Conservation (phyloP, 2,888 invertebrate species). For the Acanthosepion pharaonis region DNA sequence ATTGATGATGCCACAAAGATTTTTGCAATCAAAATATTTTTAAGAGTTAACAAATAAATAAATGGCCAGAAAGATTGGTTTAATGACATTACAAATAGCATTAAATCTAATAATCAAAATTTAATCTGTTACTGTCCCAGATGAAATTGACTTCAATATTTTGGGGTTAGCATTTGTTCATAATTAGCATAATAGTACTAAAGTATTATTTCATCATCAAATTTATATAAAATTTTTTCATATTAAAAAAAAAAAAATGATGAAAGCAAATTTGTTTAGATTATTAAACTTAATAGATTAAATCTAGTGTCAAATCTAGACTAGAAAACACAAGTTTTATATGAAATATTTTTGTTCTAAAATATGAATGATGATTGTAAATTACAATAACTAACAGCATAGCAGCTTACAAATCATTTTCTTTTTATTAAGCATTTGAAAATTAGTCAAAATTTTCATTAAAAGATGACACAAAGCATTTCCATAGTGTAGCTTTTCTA, state of each 20-base stretch:
- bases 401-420: neutral
- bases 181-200: neutral
- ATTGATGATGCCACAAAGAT: neutral
- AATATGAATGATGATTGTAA: no score
- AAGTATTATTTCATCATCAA: neutral
- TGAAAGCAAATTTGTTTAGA: neutral
- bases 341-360: neutral
- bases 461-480: neutral
- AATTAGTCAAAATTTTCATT: neutral
- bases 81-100: no score
- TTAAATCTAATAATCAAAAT: no score
- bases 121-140: no score
- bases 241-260: neutral
- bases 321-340: neutral
- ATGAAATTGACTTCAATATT: no score
- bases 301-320: neutral
- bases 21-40: neutral
- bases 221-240: neutral
- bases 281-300: neutral
- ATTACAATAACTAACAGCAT: neutral
- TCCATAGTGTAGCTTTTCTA: neutral
- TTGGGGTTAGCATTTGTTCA: neutral
- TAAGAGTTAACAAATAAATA: neutral
- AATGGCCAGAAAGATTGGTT: no score
- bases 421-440: neutral